Base-by-base conservation (phyloP, 2,888 invertebrate species). In the Leucozona laternaria region DNA sequence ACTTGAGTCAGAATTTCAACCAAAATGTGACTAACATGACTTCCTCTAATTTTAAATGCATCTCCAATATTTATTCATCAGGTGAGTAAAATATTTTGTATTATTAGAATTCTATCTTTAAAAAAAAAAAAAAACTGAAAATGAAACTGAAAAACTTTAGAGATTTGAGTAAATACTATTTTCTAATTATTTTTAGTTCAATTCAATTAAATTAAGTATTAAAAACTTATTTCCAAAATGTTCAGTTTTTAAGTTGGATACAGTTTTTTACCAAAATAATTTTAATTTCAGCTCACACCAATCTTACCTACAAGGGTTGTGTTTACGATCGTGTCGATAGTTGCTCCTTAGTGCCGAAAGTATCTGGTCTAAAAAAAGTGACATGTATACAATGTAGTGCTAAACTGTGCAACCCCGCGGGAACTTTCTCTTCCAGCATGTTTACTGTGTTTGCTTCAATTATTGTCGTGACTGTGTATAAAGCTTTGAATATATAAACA, bases 331-430 rank as follows among this genome's bases (percentile, higher is more conserved):
- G 10, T 0, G 43, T 79, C 13, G 0, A 0, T 0, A 25, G 22
- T 4, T 86, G 86, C 13, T 2, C 0, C 0, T 40, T 86, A 22
- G 22, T 22, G 0, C 28, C 64, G 0, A 79, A 75, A 8, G 1
- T 17, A 7, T 7, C 6, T 31, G 17, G 11, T 1, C 45, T 17
- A n/a, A 17, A 10, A 3, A 15, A 0, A 2, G 5, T 88, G 72
- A 66, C 66, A 31, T 91, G 91, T 45, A 2, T 0, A 0, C 43
- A 76, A 31, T 91, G 91, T 50, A 79, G 78, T 4, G 88, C 88
- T 2, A 58, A 90, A 31, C 81, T 89, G 53, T 91, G 91, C 80
- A 91, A 91, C 73, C 89, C 91, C 0, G 91, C 91, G 1, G 90
- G 88, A 13, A 89, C 89, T n/a, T 88, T 89, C 66, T 90, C 90